Conservation (phyloP, 2,888 invertebrate species). For the Drosophila phalerata region DNA sequence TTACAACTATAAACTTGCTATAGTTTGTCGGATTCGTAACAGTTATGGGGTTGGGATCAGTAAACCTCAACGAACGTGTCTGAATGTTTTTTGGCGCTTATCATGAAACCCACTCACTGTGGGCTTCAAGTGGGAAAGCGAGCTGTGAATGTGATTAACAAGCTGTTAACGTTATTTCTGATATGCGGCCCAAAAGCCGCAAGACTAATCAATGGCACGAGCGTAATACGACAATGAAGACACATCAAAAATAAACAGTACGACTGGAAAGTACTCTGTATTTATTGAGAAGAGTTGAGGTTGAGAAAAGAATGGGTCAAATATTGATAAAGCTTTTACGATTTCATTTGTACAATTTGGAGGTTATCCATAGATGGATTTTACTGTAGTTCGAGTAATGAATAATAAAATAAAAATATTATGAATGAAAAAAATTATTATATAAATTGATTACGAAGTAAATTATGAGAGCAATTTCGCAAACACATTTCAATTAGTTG, state of each 20-base stretch:
- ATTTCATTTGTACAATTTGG: no score
- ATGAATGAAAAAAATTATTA: background rate
- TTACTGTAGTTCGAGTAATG: background rate
- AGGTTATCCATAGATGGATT: background rate
- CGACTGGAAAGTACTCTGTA: constrained; percentile 3
- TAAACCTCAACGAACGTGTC: constrained; percentile 47
- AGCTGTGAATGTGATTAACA: constrained; percentile 41
- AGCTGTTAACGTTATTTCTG: constrained; percentile 38
- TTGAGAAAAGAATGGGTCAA: background rate
- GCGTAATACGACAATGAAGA: constrained; percentile 23
- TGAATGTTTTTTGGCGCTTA: constrained; percentile 41
- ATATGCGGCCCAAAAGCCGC: constrained; percentile 33
- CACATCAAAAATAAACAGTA: background rate
- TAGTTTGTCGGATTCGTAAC: background rate
- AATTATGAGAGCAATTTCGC: background rate
- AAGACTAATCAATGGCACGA: constrained; percentile 67
- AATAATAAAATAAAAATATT: no score
- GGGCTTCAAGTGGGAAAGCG: constrained; percentile 25
- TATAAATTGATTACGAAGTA: background rate
- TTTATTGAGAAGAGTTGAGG: background rate
- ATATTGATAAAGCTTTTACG: no score
- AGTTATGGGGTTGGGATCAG: constrained; percentile 19
- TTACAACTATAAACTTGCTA: constrained; percentile 10
- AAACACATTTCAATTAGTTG: background rate
- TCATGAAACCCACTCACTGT: constrained; percentile 32